Evolutionary conservation across 2,888 invertebrate genomes (phyloP).

Genomic region (Bibio marci): DNA sequence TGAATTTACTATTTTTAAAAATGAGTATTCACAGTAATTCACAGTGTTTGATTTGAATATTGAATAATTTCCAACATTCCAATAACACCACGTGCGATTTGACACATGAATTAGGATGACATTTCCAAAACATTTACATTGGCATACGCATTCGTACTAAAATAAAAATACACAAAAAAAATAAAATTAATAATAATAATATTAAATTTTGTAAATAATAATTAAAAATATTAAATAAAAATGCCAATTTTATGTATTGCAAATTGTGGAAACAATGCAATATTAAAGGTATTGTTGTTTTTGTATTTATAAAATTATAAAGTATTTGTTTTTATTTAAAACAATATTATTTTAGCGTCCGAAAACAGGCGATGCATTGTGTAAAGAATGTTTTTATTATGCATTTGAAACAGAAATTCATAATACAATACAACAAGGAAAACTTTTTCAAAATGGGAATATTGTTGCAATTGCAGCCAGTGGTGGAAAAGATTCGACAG

Average conservation of each 20-base stretch:
- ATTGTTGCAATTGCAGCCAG: conserved; percentile 88
- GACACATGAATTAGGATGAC: no score
- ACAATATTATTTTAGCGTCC: conserved; percentile 38
- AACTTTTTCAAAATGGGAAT: conserved; percentile 67
- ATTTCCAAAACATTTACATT: no score
- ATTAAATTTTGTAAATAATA: no score
- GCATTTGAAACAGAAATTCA: conserved; percentile 94
- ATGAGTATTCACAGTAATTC: no score
- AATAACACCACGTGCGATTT: no score
- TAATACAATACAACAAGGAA: conserved; percentile 65
- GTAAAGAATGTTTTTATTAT: conserved; percentile 85
- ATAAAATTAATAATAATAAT: no score
- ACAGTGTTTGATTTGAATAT: no score
- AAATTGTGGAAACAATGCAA: conserved; percentile 57
- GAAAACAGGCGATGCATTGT: conserved; percentile 80
- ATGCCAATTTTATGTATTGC: conserved; percentile 55
- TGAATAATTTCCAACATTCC: no score
- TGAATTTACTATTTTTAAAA: no score
- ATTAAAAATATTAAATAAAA: conserved; percentile 11
- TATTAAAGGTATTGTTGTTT: conserved; percentile 44
- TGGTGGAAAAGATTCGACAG: conserved; percentile 94
- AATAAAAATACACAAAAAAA: no score
- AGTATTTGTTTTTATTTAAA: conserved; percentile 26
- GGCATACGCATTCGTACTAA: no score
- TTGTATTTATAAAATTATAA: background rate